Conservation (phyloP, 2,113 vertebrate species). For the Ciconia stormi region DNA sequence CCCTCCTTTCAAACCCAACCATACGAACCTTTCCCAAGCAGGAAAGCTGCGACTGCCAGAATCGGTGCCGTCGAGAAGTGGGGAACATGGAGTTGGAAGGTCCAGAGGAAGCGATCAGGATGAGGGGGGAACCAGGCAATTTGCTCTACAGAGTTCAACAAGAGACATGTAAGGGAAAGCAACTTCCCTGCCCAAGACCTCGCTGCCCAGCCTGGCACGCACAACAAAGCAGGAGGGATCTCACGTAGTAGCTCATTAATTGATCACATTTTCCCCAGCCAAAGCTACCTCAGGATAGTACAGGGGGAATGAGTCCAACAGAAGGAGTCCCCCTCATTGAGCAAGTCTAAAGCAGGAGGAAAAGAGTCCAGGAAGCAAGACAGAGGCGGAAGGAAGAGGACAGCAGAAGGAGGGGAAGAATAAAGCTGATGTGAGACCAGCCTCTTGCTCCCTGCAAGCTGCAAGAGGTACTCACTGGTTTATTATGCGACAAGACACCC, state of each 20-base stretch:
- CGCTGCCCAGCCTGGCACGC: background rate
- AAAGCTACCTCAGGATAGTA: background rate
- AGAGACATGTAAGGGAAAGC: background rate
- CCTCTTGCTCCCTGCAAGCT: fast-evolving
- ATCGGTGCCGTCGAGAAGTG: slow-evolving; percentile 90
- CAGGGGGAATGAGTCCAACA: fast-evolving
- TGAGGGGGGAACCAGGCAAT: slow-evolving; percentile 92
- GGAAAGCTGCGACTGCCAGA: slow-evolving; percentile 98
- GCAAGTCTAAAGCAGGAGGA: background rate
- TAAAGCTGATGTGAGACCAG: fast-evolving
- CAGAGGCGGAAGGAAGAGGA: background rate
- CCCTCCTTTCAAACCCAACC: background rate
- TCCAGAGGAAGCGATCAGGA: slow-evolving; percentile 90
- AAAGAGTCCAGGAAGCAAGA: background rate
- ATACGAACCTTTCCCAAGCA: slow-evolving; percentile 91
- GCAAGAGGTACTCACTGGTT: slow-evolving; percentile 80
- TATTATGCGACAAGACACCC: slow-evolving; percentile 95
- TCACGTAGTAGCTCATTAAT: fast-evolving
- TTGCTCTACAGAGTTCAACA: slow-evolving; percentile 82
- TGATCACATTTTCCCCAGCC: fast-evolving
- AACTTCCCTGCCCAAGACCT: background rate
- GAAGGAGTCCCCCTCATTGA: background rate
- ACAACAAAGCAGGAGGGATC: background rate
- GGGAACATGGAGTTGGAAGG: slow-evolving; percentile 86
- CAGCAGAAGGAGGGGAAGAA: background rate